Evolutionary conservation across 2,888 invertebrate species (phyloP).

Genomic region (Platycheirus albimanus): DNA sequence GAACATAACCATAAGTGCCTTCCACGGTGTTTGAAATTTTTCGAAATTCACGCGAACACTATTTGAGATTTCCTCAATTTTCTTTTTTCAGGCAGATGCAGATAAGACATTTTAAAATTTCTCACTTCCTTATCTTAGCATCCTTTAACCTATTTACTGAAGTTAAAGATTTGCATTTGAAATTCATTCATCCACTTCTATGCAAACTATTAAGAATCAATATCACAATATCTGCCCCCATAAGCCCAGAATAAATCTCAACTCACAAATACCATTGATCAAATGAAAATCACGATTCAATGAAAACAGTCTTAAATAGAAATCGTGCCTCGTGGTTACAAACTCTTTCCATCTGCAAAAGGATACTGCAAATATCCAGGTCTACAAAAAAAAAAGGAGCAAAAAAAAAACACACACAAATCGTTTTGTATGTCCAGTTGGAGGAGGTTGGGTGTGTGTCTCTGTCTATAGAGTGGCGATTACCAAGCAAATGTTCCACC

Average conservation of each 20-base stretch:
- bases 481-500: conserved; percentile 51
- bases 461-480: conserved; percentile 37
- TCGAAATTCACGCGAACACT: too few relatives aligned
- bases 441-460: not conserved
- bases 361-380: conserved; percentile 46
- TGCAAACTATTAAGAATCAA: conserved; percentile 14
- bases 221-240: not conserved
- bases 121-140: too few relatives aligned
- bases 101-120: too few relatives aligned
- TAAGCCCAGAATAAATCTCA: conserved; percentile 23
- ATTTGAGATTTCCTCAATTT: too few relatives aligned
- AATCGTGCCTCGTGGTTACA: conserved; percentile 71
- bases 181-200: not conserved
- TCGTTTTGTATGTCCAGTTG: conserved; percentile 26
- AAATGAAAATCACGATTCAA: conserved; percentile 73
- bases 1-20: too few relatives aligned
- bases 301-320: conserved; percentile 70
- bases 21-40: too few relatives aligned
- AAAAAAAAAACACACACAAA: conserved; percentile 41
- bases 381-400: conserved; percentile 3
- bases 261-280: conserved; percentile 63
- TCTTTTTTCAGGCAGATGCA: too few relatives aligned
- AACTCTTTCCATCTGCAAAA: conserved; percentile 17
- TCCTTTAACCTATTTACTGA: too few relatives aligned
- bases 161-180: too few relatives aligned